These are phyloP conservation scores for Steatornis caripensis DNA, from an alignment of 2,113 vertebrate species.

Conservation along the genomic window DNA sequence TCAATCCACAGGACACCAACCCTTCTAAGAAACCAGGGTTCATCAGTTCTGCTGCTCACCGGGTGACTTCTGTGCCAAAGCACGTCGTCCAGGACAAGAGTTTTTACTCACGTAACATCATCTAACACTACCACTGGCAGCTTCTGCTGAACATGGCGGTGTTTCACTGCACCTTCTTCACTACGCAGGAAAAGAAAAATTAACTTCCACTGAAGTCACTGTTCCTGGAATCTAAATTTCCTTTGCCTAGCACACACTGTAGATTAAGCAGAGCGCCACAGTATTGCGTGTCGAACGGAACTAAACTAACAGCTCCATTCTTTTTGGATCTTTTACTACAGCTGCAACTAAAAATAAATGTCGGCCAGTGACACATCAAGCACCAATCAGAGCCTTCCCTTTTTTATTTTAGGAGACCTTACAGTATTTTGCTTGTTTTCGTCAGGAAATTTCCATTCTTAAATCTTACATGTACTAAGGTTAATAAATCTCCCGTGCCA, in stretches of 20 bases:
- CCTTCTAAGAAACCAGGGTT: background rate
- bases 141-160: background rate
- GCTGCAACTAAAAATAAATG: constrained; percentile 4
- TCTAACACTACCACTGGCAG: background rate
- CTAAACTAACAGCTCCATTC: background rate
- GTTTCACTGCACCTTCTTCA: background rate
- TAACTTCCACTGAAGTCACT: background rate
- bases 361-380: background rate
- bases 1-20: background rate
- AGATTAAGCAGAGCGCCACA: background rate
- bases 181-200: background rate
- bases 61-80: background rate
- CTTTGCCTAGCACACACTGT: background rate
- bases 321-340: background rate
- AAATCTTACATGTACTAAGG: constrained; percentile 9
- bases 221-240: background rate
- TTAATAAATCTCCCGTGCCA: constrained; percentile 26
- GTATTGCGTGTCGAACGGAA: background rate
- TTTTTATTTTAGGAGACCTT: background rate
- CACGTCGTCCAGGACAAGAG: background rate
- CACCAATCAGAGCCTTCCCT: background rate
- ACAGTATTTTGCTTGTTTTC: background rate
- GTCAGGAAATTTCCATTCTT: constrained; percentile 12
- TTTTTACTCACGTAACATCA: background rate
- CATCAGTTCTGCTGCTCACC: background rate